These are phyloP conservation scores for Kryptolebias marmoratus DNA, from an alignment of 2,113 vertebrate species.

Conservation along the genomic window DNA sequence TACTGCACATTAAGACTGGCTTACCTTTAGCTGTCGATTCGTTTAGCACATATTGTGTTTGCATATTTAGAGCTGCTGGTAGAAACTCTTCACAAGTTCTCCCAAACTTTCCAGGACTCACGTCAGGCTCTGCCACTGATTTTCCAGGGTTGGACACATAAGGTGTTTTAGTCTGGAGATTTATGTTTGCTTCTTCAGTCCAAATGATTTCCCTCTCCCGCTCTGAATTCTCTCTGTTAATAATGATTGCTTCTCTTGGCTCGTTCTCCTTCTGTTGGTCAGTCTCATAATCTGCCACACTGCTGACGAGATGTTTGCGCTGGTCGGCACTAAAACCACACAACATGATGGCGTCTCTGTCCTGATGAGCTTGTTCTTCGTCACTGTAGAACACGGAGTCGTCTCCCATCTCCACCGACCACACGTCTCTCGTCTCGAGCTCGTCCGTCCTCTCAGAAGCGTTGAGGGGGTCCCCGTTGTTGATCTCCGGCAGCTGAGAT, in stretches of 20 bases:
- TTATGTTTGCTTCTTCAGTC: constrained; percentile 12
- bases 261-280: not conserved
- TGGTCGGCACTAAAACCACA: not conserved
- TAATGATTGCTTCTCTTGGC: constrained; percentile 1
- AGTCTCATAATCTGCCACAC: constrained; percentile 19
- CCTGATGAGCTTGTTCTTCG: constrained; percentile 56
- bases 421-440: constrained; percentile 20
- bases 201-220: not conserved
- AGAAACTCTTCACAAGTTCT: constrained; percentile 1
- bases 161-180: not conserved
- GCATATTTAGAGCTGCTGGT: not conserved
- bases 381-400: constrained; percentile 79
- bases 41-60: not conserved
- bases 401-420: constrained; percentile 68
- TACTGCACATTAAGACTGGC: not conserved
- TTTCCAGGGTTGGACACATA: constrained; percentile 15
- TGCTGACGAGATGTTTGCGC: constrained; percentile 20
- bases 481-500: constrained; percentile 60
- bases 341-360: not conserved
- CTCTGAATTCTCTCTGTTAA: not conserved
- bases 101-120: not conserved
- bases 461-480: constrained; percentile 38
- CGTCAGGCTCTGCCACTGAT: not conserved
- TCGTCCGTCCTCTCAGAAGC: constrained; percentile 27
- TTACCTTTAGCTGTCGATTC: constrained; percentile 44